These are phyloP conservation scores for Pavo muticus DNA, from an alignment of 2,113 vertebrate genomes.

Conservation along the genomic window DNA sequence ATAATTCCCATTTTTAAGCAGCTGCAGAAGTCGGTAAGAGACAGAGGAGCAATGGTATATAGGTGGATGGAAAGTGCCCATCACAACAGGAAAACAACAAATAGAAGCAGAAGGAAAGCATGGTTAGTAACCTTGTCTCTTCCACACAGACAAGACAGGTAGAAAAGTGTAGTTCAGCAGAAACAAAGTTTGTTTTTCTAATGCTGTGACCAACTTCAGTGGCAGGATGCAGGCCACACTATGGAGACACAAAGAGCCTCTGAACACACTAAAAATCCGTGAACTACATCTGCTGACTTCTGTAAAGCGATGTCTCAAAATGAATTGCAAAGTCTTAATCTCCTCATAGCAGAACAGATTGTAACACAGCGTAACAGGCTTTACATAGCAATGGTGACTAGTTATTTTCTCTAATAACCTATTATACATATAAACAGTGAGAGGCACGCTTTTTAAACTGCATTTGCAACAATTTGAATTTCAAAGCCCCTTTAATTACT, in stretches of 20 bases:
- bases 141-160: neutral
- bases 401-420: neutral
- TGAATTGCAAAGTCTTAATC: neutral
- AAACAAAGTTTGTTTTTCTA: neutral
- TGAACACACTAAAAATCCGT: slow-evolving; percentile 21
- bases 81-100: neutral
- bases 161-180: neutral
- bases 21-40: neutral
- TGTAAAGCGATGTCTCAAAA: neutral
- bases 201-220: neutral
- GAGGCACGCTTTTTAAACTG: neutral
- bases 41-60: fast-evolving
- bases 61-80: neutral
- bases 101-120: neutral
- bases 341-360: slow-evolving; percentile 39
- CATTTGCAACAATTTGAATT: neutral
- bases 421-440: neutral
- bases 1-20: neutral
- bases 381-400: neutral
- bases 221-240: slow-evolving; percentile 9
- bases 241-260: slow-evolving; percentile 16
- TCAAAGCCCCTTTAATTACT: neutral
- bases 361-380: neutral
- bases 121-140: neutral
- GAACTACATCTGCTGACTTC: slow-evolving; percentile 60